Conservation (phyloP, 2,113 vertebrate species). For the Suricata suricatta region DNA sequence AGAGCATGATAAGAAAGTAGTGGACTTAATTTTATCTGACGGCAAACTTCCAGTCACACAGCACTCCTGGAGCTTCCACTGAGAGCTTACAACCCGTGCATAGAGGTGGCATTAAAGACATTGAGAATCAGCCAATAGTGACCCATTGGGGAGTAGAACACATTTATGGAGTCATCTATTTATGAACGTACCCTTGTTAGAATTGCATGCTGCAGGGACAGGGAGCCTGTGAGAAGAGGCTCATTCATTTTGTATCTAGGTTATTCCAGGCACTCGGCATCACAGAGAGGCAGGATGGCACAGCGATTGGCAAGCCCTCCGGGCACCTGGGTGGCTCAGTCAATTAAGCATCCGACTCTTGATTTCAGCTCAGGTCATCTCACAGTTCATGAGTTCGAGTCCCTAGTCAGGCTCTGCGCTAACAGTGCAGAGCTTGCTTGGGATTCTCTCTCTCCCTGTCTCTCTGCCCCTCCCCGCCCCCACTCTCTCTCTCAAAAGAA, state of each 20-base stretch:
- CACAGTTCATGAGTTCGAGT: too few relatives aligned
- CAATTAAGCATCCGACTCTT: too few relatives aligned
- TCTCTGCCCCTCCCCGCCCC: too few relatives aligned
- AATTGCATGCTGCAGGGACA: neutral
- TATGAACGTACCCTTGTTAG: neutral
- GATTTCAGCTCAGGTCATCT: too few relatives aligned
- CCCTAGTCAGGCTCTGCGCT: too few relatives aligned
- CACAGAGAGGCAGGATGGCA: neutral
- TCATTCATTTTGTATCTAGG: neutral
- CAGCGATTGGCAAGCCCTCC: neutral
- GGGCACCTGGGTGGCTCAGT: too few relatives aligned
- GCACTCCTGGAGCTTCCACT: neutral
- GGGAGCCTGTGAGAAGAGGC: neutral
- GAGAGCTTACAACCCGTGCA: neutral
- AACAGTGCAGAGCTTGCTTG: too few relatives aligned
- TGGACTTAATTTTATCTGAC: neutral
- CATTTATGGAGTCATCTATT: neutral
- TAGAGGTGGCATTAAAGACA: neutral
- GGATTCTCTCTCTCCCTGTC: too few relatives aligned
- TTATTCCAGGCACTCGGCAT: neutral
- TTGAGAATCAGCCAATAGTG: neutral
- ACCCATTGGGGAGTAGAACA: neutral
- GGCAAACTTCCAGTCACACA: neutral
- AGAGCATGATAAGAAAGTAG: neutral
- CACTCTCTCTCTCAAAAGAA: too few relatives aligned